These are phyloP conservation scores for Leucophenga varia DNA, from an alignment of 1,140 invertebrate species.

Conservation along the genomic window DNA sequence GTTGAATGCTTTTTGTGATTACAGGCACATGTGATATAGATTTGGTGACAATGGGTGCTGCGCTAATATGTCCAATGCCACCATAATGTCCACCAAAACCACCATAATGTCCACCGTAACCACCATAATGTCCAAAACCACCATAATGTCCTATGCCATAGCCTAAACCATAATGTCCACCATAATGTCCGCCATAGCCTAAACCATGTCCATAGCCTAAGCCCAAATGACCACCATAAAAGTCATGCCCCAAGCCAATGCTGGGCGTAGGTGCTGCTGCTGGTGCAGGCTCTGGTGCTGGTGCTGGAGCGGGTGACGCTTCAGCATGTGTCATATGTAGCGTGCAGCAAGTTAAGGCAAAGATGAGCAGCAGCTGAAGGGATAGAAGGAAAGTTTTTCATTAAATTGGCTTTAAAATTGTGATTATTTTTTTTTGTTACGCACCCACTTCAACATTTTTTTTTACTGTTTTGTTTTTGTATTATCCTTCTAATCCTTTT, in stretches of 20 bases:
- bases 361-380: conserved; percentile 25
- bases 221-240: conserved; percentile 16
- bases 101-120: conserved; percentile 5
- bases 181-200: conserved; percentile 1
- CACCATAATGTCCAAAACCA: conserved; percentile 19
- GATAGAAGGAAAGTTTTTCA: not conserved
- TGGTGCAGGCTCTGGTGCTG: conserved; percentile 28
- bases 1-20: conserved; percentile 25
- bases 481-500: no score
- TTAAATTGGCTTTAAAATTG: not conserved
- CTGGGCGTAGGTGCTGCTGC: no score
- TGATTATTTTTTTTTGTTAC: conserved; percentile 15
- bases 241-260: conserved; percentile 36
- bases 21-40: conserved; percentile 18
- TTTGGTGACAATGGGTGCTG: conserved; percentile 13
- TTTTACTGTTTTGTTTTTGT: conserved; percentile 1
- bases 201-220: conserved; percentile 25
- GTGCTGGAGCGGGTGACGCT: conserved; percentile 24
- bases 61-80: conserved; percentile 11
- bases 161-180: conserved; percentile 22
- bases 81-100: conserved; percentile 20
- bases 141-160: conserved; percentile 18
- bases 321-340: no score
- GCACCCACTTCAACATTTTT: conserved; percentile 32
- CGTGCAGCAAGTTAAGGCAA: conserved; percentile 19